phyloP scores from a whole-genome alignment of 2,888 invertebrate genomes.

The Xestia ashworthii region DNA sequence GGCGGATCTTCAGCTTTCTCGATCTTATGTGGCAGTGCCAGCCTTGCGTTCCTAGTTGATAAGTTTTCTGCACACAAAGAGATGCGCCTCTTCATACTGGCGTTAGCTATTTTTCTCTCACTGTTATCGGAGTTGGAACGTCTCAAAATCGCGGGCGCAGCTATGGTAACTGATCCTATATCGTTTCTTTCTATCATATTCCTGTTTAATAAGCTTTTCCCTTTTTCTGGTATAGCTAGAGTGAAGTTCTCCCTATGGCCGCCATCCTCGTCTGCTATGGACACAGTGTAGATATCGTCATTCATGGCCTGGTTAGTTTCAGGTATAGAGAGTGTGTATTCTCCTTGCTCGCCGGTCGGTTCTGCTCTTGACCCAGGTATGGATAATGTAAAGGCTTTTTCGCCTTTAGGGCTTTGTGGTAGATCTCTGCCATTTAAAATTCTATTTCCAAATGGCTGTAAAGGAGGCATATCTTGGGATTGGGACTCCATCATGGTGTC shows the following conservation, averaged over 20 bases:
- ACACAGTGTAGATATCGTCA: constrained; percentile 89
- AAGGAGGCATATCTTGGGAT: constrained; percentile 83
- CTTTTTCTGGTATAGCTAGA: constrained; percentile 87
- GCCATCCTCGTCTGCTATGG: constrained; percentile 88
- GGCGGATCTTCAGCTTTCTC: constrained; percentile 71
- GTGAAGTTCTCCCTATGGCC: constrained; percentile 85
- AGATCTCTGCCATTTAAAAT: constrained; percentile 83
- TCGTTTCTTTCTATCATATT: constrained; percentile 82
- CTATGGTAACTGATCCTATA: constrained; percentile 76
- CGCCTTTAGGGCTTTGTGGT: constrained; percentile 79
- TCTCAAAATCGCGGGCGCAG: constrained; percentile 87
- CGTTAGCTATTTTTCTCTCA: constrained; percentile 81
- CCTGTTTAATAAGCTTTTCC: constrained; percentile 85
- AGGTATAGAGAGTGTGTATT: constrained; percentile 88
- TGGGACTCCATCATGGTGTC: constrained; percentile 81
- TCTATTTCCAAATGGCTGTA: constrained; percentile 83
- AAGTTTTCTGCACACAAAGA: constrained; percentile 85
- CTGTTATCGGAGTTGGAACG: constrained; percentile 88
- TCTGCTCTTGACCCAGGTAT: constrained; percentile 88
- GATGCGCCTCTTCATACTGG: constrained; percentile 84
- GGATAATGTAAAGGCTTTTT: constrained; percentile 84
- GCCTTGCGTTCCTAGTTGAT: constrained; percentile 75
- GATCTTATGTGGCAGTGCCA: constrained; percentile 66
- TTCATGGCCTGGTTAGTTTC: constrained; percentile 89
- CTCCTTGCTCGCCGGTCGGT: constrained; percentile 88